These are phyloP conservation scores for Actinernus sp. DNA, from an alignment of 92 coral and sea anemone species.

Conservation along the genomic window DNA sequence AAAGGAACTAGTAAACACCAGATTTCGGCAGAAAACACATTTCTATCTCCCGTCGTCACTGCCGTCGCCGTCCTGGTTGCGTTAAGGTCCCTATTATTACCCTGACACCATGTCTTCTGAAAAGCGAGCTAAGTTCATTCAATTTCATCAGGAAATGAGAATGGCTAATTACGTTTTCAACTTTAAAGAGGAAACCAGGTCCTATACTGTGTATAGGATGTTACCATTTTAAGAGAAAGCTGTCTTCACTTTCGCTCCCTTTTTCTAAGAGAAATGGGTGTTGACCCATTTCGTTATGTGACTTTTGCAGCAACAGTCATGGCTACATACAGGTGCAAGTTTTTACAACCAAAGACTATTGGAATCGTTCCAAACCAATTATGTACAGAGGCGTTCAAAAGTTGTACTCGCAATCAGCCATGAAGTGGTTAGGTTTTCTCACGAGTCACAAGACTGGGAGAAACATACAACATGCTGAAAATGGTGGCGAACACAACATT, in stretches of 20 bases:
- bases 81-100: too few relatives aligned
- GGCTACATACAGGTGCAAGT: constrained; percentile 13
- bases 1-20: too few relatives aligned
- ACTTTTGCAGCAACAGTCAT: constrained; percentile 44
- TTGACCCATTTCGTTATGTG: constrained; percentile 24
- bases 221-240: constrained; percentile 23
- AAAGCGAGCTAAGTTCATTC: not conserved
- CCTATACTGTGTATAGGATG: constrained; percentile 30
- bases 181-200: constrained; percentile 10
- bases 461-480: constrained; percentile 19
- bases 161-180: too few relatives aligned
- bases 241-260: constrained; percentile 17
- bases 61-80: too few relatives aligned
- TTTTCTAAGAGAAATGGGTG: not conserved
- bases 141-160: constrained; percentile 1
- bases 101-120: not conserved
- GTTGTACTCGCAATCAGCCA: constrained; percentile 15
- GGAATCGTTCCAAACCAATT: constrained; percentile 24
- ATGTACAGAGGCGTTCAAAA: constrained; percentile 11
- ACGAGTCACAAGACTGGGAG: constrained; percentile 3
- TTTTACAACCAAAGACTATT: constrained; percentile 11
- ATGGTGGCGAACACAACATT: constrained; percentile 23
- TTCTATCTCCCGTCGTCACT: too few relatives aligned
- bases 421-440: constrained; percentile 34
- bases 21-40: too few relatives aligned